Conservation (phyloP, 2,113 vertebrate species). For the Callocephalon fimbriatum region DNA sequence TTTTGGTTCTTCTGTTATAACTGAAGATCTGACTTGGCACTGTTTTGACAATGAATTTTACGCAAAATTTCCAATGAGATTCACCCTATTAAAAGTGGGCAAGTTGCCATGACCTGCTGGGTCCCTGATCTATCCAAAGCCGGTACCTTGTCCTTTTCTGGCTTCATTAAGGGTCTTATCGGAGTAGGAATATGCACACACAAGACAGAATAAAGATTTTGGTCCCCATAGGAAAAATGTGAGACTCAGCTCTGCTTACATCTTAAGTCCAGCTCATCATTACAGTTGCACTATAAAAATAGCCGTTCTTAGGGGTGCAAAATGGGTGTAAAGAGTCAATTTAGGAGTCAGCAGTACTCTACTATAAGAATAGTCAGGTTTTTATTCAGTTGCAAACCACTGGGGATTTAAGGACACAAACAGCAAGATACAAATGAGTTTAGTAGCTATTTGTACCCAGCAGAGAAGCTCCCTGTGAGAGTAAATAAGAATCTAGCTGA, state of each 20-base stretch:
- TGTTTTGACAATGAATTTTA: slow-evolving; percentile 60
- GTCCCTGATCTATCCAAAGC: slow-evolving; percentile 16
- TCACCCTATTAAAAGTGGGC: slow-evolving; percentile 58
- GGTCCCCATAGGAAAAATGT: background rate
- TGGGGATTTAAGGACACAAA: background rate
- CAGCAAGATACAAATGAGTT: background rate
- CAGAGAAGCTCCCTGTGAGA: background rate
- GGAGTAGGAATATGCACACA: background rate
- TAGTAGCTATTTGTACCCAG: background rate
- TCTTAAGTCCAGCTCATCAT: background rate
- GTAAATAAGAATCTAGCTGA: background rate
- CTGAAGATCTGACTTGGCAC: slow-evolving; percentile 18
- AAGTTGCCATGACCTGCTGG: slow-evolving; percentile 55
- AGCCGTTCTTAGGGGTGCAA: background rate
- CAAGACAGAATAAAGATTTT: background rate
- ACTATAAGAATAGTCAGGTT: background rate
- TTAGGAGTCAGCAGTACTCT: background rate
- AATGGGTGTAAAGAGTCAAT: background rate
- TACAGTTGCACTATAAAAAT: background rate
- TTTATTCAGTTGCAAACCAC: background rate
- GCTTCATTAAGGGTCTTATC: background rate
- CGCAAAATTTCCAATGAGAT: slow-evolving; percentile 58
- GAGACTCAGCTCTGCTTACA: background rate
- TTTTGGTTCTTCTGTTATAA: slow-evolving; percentile 8
- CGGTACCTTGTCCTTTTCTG: background rate